Evolutionary conservation across 2,113 vertebrate species (phyloP).

Genomic region (Typhlomys cinereus): DNA sequence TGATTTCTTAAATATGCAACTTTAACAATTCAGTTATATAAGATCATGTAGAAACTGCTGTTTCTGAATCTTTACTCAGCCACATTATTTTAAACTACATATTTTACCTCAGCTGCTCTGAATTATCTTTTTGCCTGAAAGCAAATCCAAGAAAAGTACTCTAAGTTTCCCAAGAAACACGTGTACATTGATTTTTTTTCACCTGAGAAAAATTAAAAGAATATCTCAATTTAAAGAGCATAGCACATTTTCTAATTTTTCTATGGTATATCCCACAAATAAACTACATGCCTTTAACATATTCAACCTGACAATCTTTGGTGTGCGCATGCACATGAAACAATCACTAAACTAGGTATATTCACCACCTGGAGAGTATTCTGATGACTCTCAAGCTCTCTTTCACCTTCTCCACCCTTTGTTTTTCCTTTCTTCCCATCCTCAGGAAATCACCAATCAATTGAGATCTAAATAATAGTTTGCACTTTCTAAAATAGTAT

Average conservation of each 20-base stretch:
- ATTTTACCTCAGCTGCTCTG: not conserved
- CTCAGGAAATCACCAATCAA: not conserved
- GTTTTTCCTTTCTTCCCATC: not conserved
- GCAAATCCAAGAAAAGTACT: not conserved
- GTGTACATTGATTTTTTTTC: not conserved
- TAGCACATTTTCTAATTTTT: not conserved
- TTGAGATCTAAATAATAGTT: not conserved
- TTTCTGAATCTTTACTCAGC: not conserved
- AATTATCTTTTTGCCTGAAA: conserved; percentile 21
- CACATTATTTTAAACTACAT: not conserved
- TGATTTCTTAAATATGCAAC: conserved; percentile 2
- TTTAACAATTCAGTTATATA: not conserved
- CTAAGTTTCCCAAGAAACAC: not conserved
- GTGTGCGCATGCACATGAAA: not conserved
- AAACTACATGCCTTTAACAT: not conserved
- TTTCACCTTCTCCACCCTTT: not conserved
- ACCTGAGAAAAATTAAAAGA: not conserved
- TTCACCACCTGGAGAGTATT: not conserved
- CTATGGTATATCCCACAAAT: not conserved
- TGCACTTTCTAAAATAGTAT: not conserved
- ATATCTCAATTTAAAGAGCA: not conserved
- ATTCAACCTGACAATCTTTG: not conserved
- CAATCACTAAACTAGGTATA: not conserved
- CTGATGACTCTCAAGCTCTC: not conserved
- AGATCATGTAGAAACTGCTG: not conserved